Conservation (phyloP, 2,888 invertebrate genomes). For the Aporophyla lueneburgensis region DNA sequence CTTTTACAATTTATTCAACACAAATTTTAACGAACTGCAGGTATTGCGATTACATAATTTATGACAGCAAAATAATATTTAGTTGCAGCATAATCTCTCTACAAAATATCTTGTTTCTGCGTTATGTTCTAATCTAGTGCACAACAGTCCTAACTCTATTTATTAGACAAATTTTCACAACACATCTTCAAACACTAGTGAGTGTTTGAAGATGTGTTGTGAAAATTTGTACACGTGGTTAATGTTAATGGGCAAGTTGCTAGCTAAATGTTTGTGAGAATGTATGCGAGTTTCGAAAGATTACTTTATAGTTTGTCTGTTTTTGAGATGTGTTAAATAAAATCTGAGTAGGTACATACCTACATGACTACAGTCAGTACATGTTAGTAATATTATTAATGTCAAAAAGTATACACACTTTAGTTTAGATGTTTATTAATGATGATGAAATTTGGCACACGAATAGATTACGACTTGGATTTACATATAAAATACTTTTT, state of each 20-base stretch:
- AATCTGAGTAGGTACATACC: neutral
- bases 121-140: constrained; percentile 28
- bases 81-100: neutral
- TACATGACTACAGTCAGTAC: too few relatives aligned
- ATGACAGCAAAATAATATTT: neutral
- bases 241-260: constrained; percentile 28
- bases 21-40: neutral
- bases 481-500: too few relatives aligned
- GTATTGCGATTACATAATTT: neutral
- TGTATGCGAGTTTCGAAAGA: constrained; percentile 3
- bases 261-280: constrained; percentile 4
- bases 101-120: constrained; percentile 5
- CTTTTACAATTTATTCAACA: neutral
- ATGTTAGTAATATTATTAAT: too few relatives aligned
- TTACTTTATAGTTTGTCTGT: constrained; percentile 1
- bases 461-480: too few relatives aligned
- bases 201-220: constrained; percentile 45
- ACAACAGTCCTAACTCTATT: constrained; percentile 14
- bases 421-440: too few relatives aligned
- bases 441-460: too few relatives aligned
- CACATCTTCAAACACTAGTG: too few relatives aligned
- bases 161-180: too few relatives aligned
- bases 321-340: neutral
- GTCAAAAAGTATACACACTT: too few relatives aligned
- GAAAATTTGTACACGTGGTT: constrained; percentile 34